Evolutionary conservation across 2,888 invertebrate species (phyloP), one percentile per base, ranked within the genome.

Genomic region (Ceriagrion tenellum): DNA sequence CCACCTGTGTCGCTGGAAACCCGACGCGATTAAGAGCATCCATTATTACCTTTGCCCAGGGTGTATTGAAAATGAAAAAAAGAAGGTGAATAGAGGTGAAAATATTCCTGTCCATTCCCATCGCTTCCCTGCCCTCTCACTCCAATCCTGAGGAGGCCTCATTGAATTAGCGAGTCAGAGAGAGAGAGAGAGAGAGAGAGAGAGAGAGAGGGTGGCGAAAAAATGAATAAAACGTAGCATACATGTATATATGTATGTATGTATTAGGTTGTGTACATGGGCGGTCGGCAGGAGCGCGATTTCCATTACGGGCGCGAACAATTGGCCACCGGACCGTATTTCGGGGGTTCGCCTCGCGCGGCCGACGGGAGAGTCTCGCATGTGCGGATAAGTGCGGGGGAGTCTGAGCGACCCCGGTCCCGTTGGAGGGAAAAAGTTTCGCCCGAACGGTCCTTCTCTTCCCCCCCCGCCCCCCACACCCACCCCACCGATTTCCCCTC

Each of bases 131-230:
- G 26, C 8, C 69, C 69, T 18, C 23, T 26, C 69, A 20, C 69
- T 26, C 8, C 69, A 81, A 30, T 81, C 30, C 74, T 26, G 40
- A 63, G 93, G 69, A 40, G 35, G 16, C 18, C 69, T 93, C 93
- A 47, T 63, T 63, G 93, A 93, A 93, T 93, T 93, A 93, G 59
- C 59, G 59, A 59, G 59, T 90, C n/a, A 10, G 59, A 20, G 59
- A 20, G 18, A 16, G 59, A 59, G 16, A 59, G 59, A 20, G 59
- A 47, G 6, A 59, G 13, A 59, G 13, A 20, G 20, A 59, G 20
- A 59, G 18, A 59, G 20, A 26, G 12, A 69, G 35, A 69, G 47
- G 10, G 30, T 81, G 30, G 26, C 74, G 74, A 30, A 18, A 30
- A 81, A 13, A 35, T n/a, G 8, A 69, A 26, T 23, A 47, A 69